These are phyloP conservation scores for Drosophila takahashii DNA, from an alignment of 1,140 invertebrate species.

Conservation along the genomic window DNA sequence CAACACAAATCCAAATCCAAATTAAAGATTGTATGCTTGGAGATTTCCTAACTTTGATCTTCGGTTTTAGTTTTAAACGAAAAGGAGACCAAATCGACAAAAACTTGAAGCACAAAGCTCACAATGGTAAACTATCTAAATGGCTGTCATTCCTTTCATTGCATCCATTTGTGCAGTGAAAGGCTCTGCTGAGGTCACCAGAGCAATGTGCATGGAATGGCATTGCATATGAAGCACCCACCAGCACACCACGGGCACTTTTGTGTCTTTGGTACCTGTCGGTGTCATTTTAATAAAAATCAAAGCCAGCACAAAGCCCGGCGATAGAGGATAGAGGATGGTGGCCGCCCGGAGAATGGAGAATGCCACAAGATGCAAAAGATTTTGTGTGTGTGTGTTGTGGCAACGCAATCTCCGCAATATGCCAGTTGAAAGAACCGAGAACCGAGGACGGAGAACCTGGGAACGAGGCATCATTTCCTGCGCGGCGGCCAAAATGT, in stretches of 20 bases:
- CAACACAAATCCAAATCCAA: too few relatives aligned
- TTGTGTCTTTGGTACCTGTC: slow-evolving; percentile 13
- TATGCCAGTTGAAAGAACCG: slow-evolving; percentile 38
- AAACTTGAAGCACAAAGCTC: background rate
- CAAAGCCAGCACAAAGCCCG: slow-evolving; percentile 23
- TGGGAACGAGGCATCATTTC: slow-evolving; percentile 48
- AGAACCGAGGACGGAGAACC: slow-evolving; percentile 1
- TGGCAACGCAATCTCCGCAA: slow-evolving; percentile 63
- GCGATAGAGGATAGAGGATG: background rate
- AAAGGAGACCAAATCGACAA: background rate
- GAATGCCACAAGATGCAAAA: slow-evolving; percentile 23
- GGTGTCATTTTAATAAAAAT: slow-evolving; percentile 39
- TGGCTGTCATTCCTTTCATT: background rate
- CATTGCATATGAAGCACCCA: slow-evolving; percentile 3
- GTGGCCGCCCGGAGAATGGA: too few relatives aligned
- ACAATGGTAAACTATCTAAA: background rate
- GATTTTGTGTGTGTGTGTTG: slow-evolving; percentile 23
- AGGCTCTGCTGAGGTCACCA: slow-evolving; percentile 11
- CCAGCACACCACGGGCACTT: too few relatives aligned
- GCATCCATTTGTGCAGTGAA: slow-evolving; percentile 1
- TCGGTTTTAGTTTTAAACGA: background rate
- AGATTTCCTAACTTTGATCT: background rate
- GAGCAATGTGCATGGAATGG: background rate
- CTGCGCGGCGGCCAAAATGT: slow-evolving; percentile 56
- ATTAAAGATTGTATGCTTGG: too few relatives aligned